Conservation (phyloP, 1,140 invertebrate genomes). For the Pectinophora gossypiella region DNA sequence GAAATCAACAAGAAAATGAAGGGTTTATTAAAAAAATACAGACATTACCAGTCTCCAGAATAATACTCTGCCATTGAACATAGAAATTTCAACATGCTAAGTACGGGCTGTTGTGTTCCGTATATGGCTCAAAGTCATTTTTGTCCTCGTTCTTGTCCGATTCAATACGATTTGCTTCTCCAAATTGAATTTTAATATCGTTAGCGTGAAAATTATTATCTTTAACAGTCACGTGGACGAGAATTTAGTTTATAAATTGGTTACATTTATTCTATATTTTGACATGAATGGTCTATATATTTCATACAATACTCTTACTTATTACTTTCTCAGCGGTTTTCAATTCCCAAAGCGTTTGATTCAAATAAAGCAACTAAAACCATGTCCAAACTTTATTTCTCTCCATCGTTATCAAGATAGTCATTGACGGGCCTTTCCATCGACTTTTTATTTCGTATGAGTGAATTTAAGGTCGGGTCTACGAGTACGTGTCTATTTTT, state of each 20-base stretch:
- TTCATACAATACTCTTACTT: too few relatives aligned
- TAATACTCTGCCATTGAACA: slow-evolving; percentile 3
- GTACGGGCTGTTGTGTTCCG: slow-evolving; percentile 25
- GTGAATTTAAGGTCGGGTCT: slow-evolving; percentile 46
- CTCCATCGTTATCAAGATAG: not conserved
- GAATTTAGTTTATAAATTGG: too few relatives aligned
- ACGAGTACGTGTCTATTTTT: slow-evolving; percentile 62
- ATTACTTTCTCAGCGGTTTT: too few relatives aligned
- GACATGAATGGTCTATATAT: too few relatives aligned
- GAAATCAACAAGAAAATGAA: too few relatives aligned
- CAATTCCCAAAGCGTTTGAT: too few relatives aligned
- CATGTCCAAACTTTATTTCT: not conserved
- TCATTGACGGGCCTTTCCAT: slow-evolving; percentile 8
- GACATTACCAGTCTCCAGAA: slow-evolving; percentile 7
- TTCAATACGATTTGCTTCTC: slow-evolving; percentile 5
- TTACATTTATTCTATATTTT: too few relatives aligned
- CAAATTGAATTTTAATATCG: slow-evolving; percentile 5
- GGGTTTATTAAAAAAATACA: too few relatives aligned
- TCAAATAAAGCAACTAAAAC: not conserved
- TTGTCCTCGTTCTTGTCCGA: slow-evolving; percentile 12
- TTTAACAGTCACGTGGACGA: too few relatives aligned
- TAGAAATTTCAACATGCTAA: slow-evolving; percentile 18
- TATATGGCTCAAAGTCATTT: slow-evolving; percentile 27
- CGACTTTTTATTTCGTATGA: slow-evolving; percentile 49
- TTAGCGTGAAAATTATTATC: not conserved